Percentiles rank a stretch among this genome's conserved stretches.
Evolutionary conservation across 2,797 vertebrate genomes (phyloP).

Genomic region (Argyrosomus regius): DNA sequence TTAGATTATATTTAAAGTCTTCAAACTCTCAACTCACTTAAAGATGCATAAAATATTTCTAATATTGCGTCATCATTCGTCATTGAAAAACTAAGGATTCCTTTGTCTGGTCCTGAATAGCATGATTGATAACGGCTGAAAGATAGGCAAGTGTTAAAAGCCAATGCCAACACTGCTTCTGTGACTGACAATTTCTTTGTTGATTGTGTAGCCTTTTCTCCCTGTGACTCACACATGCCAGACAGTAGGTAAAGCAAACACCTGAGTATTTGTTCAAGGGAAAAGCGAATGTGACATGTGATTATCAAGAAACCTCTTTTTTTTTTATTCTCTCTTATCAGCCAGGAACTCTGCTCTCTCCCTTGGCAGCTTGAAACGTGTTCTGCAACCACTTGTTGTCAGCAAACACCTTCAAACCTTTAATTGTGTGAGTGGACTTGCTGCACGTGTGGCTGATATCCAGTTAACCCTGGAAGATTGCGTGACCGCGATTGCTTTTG

Average conservation of each 20-base stretch:
- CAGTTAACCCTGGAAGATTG: constrained; percentile 38
- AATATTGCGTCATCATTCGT: not conserved
- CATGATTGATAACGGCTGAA: not conserved
- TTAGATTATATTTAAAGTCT: not conserved
- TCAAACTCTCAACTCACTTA: not conserved
- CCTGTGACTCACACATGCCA: constrained; percentile 19
- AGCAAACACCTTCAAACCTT: constrained; percentile 41
- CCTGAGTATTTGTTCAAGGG: constrained; percentile 31
- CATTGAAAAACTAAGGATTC: not conserved
- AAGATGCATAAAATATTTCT: not conserved
- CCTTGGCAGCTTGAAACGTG: constrained; percentile 25
- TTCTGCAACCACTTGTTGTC: constrained; percentile 33
- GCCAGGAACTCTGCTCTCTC: constrained; percentile 14
- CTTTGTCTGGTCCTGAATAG: not conserved
- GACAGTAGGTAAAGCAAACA: constrained; percentile 45
- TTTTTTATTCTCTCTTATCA: constrained; percentile 29
- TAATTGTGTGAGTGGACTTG: constrained; percentile 30
- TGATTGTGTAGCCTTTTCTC: not conserved
- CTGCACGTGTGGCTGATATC: constrained; percentile 40
- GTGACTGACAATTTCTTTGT: not conserved
- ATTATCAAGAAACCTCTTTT: constrained; percentile 26
- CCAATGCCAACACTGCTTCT: not conserved
- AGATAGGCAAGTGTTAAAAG: not conserved
- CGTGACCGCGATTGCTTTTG: constrained; percentile 19
- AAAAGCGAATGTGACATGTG: constrained; percentile 22